Evolutionary conservation across 2,888 invertebrate genomes (phyloP).

Genomic region (Mythimna impura): DNA sequence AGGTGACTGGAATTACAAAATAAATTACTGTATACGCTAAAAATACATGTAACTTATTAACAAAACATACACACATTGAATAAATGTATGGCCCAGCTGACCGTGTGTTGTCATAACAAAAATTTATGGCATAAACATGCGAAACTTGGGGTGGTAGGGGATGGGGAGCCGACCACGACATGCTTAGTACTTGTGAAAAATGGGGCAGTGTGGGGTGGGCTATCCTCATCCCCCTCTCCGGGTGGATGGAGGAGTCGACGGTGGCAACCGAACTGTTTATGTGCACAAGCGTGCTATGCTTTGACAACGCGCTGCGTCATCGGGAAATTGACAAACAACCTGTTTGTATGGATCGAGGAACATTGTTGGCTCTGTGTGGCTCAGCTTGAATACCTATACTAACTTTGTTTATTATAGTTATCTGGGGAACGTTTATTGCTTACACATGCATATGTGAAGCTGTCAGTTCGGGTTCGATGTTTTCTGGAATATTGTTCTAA

Average conservation of each 20-base stretch:
- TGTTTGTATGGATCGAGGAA: slow-evolving; percentile 70
- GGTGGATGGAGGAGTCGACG: slow-evolving; percentile 65
- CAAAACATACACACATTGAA: slow-evolving; percentile 49
- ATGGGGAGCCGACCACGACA: slow-evolving; percentile 74
- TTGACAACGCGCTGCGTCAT: slow-evolving; percentile 84
- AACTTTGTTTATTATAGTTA: slow-evolving; percentile 43
- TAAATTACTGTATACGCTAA: slow-evolving; percentile 7
- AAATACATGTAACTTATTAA: slow-evolving; percentile 26
- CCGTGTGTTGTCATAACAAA: slow-evolving; percentile 81
- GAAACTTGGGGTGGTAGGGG: slow-evolving; percentile 73
- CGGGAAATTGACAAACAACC: slow-evolving; percentile 85
- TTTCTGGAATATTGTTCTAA: slow-evolving; percentile 16
- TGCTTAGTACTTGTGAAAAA: slow-evolving; percentile 83
- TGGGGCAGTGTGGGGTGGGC: slow-evolving; percentile 74
- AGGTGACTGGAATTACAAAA: slow-evolving; percentile 19
- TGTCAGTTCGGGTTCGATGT: slow-evolving; percentile 7
- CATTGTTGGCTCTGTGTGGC: slow-evolving; percentile 49
- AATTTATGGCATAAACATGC: slow-evolving; percentile 78
- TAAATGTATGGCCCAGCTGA: slow-evolving; percentile 77
- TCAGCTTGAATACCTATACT: slow-evolving; percentile 36
- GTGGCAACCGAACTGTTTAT: slow-evolving; percentile 82
- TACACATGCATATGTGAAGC: slow-evolving; percentile 21
- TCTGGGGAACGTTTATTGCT: slow-evolving; percentile 25
- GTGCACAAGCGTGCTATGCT: slow-evolving; percentile 81
- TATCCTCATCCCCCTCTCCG: slow-evolving; percentile 49